Base-by-base conservation (phyloP, 2,113 vertebrate species). In the Sebastes schlegelii region DNA sequence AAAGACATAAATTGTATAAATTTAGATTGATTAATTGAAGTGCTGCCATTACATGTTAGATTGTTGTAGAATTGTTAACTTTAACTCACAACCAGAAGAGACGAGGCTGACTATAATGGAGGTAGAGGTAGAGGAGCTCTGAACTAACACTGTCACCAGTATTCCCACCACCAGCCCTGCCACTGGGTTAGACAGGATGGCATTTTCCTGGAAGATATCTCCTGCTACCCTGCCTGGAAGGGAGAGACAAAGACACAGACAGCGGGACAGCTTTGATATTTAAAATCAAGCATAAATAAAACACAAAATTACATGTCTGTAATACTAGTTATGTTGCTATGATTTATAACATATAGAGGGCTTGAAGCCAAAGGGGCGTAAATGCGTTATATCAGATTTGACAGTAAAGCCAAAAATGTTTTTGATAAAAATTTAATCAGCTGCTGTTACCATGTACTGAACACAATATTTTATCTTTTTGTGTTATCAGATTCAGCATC, bases 61-160 rank as follows among this genome's bases (percentile, higher is more conserved):
- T 10, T 23, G 4, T 42, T 52, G 8, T 12, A 17, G 7, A 34
- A 34, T 65, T 55, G 26, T 13, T 45, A 1, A 62, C n/a, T 13
- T 68, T 19, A 43, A 92, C 97, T 97, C 93, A 98, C 97, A 34
- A 76, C 97, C 96, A 0, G 97, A 97, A 65, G 97, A 97, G 60
- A 98, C 97, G 84, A 98, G 95, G 95, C 97, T 98, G 95, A 98
- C 97, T 0, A 97, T 89, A 74, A 98, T 98, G 86, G 97, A 98
- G 0, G 96, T 97, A 0, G 97, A 97, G 8, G 97, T 98, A 75
- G 97, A 98, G 14, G 97, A 98, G 75, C 97, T 98, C 92, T 98
- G 97, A 11, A 97, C 97, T 71, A 98, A 90, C 16, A 98, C 97
- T 0, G 97, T 98, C 81, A 97, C 97, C 76, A 98, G 91, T 86